Base-by-base conservation (phyloP, 2,797 vertebrate species). In the Danio tinwini region DNA sequence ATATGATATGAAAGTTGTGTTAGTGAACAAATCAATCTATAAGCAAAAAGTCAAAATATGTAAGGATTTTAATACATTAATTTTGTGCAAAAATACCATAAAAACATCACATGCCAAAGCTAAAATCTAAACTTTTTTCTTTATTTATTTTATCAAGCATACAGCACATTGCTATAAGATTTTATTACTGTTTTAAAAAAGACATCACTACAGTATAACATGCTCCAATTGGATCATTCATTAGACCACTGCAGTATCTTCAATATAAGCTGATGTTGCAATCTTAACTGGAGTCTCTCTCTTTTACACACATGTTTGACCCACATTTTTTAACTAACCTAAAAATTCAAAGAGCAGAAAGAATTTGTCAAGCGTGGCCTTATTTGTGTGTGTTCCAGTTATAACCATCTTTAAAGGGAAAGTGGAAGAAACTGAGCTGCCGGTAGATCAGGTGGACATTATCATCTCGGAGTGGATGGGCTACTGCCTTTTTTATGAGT, bases 401-500 rank as follows among this genome's bases (percentile, higher is more conserved):
- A 98, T 99, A 89, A 98, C 96, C 92, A 98, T 99, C 91, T 97
- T 98, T 90, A 97, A 94, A 85, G 97, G 97, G 50, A 99, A 99
- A 88, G 97, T 99, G 88, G 97, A 99, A 90, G 98, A 99, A 91
- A 96, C 96, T 86, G 97, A 99, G 86, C 91, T 99, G 79, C 97
- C 97, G 0, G 94, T 98, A 85, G 97, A 98, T 78, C 92, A 97
- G 87, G 97, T 98, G 50, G 97, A 99, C 92, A 98, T 98, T 89
- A 99, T 98, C 80, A 97, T 98, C 92, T 98, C 96, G 2, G 97
- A 99, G 88, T 99, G 98, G 97, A 99, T 99, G 97, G 97, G 97
- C 83, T 99, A 98, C 92, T 96, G 96, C 78, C 95, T 99, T 63
- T 98, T 99, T 93, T 99, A 99, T 70, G 97, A 99, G 84, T 98